These are phyloP conservation scores for Lottia scabra DNA, from an alignment of 2,888 invertebrate genomes.

Conservation along the genomic window DNA sequence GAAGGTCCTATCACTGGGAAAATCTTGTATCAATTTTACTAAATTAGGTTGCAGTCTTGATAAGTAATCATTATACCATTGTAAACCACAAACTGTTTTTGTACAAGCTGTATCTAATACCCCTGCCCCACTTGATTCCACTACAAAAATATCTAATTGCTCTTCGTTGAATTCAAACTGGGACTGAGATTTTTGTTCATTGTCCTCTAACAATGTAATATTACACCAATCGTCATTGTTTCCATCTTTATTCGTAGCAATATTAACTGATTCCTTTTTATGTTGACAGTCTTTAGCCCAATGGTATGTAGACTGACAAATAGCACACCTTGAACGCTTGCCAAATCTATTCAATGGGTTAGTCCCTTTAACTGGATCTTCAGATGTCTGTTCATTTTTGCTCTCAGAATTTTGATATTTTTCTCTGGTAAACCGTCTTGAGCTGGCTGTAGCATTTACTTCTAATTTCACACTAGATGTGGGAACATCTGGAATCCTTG, in stretches of 20 bases:
- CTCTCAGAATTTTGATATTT: background rate
- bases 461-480: background rate
- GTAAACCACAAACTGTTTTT: conserved; percentile 5
- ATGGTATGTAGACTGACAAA: conserved; percentile 14
- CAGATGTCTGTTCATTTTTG: background rate
- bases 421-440: background rate
- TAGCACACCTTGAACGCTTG: conserved; percentile 7
- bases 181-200: background rate
- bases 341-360: conserved; percentile 10
- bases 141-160: background rate
- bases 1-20: conserved; percentile 10
- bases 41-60: background rate
- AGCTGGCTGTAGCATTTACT: background rate
- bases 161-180: background rate
- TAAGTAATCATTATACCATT: conserved; percentile 2
- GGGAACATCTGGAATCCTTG: background rate
- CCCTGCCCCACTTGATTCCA: background rate
- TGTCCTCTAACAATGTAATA: background rate
- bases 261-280: background rate
- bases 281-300: conserved; percentile 19
- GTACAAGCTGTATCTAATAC: conserved; percentile 9
- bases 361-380: background rate
- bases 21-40: background rate
- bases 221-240: conserved; percentile 6
- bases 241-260: background rate